Evolutionary conservation across 2,888 invertebrate species (phyloP).

Genomic region (Nymphalis c-album): DNA sequence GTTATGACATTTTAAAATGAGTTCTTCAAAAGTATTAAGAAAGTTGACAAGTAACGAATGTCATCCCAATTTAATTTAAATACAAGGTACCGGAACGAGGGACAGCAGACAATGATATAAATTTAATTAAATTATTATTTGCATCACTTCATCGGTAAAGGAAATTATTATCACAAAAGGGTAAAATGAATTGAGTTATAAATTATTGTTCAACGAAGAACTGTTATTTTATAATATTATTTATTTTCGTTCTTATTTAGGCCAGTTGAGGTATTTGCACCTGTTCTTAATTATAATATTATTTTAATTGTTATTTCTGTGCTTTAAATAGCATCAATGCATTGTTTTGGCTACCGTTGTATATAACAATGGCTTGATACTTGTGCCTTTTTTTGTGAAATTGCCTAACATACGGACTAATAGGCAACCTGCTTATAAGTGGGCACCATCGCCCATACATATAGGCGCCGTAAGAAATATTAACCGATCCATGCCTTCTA

Average conservation of each 20-base stretch:
- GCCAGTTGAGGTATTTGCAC: neutral
- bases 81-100: constrained; percentile 24
- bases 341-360: too few species aligned
- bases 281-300: neutral
- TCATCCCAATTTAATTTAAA: constrained; percentile 30
- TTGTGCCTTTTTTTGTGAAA: too few species aligned
- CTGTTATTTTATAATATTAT: neutral
- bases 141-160: constrained; percentile 31
- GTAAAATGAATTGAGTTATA: constrained; percentile 27
- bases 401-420: too few species aligned
- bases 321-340: too few species aligned
- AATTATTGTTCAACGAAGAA: constrained; percentile 19
- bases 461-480: too few species aligned
- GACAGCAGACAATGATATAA: constrained; percentile 27
- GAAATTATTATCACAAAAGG: constrained; percentile 35
- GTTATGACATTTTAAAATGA: constrained; percentile 21
- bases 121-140: constrained; percentile 36
- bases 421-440: too few species aligned
- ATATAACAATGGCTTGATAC: too few species aligned
- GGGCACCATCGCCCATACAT: too few species aligned
- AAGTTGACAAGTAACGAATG: constrained; percentile 33
- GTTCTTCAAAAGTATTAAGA: constrained; percentile 31
- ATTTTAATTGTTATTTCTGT: neutral
- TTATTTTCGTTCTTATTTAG: neutral
- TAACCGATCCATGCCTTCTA: too few species aligned